Evolutionary conservation across 2,888 invertebrate genomes (phyloP).

Genomic region (Polyploca ridens): DNA sequence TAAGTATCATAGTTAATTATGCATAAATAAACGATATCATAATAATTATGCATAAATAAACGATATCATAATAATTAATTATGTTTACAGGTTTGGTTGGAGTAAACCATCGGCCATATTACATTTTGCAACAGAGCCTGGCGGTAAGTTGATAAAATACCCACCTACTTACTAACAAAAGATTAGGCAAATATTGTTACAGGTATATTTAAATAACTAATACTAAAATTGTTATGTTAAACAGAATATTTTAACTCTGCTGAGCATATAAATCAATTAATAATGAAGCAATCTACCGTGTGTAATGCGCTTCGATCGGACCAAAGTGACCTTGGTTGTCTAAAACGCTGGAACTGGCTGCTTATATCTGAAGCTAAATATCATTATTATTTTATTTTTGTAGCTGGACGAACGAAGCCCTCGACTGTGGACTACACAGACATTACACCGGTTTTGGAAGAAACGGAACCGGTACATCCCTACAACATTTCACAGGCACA

Average conservation of each 20-base stretch:
- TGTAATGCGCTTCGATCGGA: too few species aligned
- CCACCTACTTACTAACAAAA: neutral
- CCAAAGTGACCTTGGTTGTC: too few species aligned
- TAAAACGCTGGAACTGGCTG: too few species aligned
- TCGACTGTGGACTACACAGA: conserved; percentile 68
- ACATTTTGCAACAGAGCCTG: conserved; percentile 90
- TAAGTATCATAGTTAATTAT: neutral
- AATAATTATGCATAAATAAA: neutral
- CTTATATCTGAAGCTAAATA: too few species aligned
- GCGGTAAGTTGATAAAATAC: conserved; percentile 77
- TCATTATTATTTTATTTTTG: conserved; percentile 20
- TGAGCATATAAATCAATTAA: too few species aligned
- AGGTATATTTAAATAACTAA: too few species aligned
- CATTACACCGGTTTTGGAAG: conserved; percentile 68
- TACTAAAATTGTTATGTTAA: too few species aligned
- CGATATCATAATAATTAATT: conserved; percentile 15
- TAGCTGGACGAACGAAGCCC: conserved; percentile 61
- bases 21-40: neutral
- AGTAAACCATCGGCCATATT: conserved; percentile 90
- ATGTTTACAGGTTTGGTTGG: conserved; percentile 88
- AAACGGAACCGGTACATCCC: conserved; percentile 52
- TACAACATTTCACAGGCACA: conserved; percentile 68
- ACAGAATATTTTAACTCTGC: too few species aligned
- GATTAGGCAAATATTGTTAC: too few species aligned
- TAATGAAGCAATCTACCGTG: too few species aligned